A percentile compares a stretch with the other conserved stretches of the same genome.
Conservation (phyloP, 92 coral and sea anemone species). For the Paragorgia papillata region DNA sequence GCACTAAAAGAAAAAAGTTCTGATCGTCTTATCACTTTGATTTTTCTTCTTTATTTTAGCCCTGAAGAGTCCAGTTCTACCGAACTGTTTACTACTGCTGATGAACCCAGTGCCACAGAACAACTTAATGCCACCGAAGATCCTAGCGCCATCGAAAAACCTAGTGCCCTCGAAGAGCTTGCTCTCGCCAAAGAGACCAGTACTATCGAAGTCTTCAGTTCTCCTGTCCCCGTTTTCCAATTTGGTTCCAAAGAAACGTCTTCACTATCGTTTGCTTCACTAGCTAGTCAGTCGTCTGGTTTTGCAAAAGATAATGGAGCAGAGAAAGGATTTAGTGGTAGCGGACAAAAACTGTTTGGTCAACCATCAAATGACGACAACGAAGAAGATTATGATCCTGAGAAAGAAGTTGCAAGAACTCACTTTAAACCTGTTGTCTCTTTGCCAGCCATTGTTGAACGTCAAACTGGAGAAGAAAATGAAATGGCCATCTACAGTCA, state of each 20-base stretch:
- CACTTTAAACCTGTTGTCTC: constrained; percentile 93
- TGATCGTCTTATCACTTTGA: no score
- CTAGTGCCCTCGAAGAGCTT: no score
- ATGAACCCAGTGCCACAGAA: no score
- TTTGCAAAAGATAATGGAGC: constrained; percentile 30
- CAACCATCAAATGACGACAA: constrained; percentile 52
- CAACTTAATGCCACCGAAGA: no score
- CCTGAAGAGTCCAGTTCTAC: no score
- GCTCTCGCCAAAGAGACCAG: no score
- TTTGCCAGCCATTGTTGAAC: constrained; percentile 75
- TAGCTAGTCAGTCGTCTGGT: constrained; percentile 45
- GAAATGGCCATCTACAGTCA: constrained; percentile 72
- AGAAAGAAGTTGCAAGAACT: constrained; percentile 75
- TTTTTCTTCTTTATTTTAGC: no score
- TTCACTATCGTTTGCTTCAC: constrained; percentile 64
- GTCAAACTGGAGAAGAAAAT: constrained; percentile 86
- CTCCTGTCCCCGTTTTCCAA: constrained; percentile 8
- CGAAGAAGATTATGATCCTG: constrained; percentile 62
- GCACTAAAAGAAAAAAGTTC: no score
- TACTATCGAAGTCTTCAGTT: no score
- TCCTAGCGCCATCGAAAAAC: no score
- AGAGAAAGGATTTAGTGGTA: constrained; percentile 62
- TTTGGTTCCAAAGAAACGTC: constrained; percentile 60
- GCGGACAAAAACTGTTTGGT: constrained; percentile 79
- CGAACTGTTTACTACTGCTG: no score